These are phyloP conservation scores for Spilogale gracilis DNA, from an alignment of 2,113 vertebrate species.

Conservation along the genomic window DNA sequence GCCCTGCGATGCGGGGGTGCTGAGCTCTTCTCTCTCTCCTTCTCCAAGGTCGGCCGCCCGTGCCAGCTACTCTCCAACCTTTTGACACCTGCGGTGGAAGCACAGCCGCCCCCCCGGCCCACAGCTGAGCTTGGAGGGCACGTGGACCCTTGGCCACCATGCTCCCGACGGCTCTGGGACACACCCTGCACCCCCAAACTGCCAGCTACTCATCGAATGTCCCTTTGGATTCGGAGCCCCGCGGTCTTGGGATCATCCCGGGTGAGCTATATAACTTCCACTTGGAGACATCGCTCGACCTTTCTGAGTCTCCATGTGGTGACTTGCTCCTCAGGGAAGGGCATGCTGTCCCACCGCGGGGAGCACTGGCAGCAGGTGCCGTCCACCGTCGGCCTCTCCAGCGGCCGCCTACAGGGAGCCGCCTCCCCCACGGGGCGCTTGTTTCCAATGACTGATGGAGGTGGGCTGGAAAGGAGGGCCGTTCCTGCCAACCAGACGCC, in stretches of 20 bases:
- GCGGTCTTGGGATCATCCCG: not conserved
- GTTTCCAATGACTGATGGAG: no score
- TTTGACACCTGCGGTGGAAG: conserved; percentile 85
- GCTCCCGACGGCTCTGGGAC: rapidly evolving
- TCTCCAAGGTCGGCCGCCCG: conserved; percentile 89
- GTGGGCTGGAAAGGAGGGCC: rapidly evolving
- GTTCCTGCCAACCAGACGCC: not conserved
- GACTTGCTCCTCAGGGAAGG: not conserved
- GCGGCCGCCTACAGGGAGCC: no score
- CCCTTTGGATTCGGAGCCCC: not conserved
- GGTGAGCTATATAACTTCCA: no score
- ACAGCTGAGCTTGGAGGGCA: not conserved
- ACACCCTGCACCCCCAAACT: rapidly evolving
- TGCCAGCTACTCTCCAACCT: conserved; percentile 89
- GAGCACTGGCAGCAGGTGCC: not conserved
- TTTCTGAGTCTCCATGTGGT: not conserved
- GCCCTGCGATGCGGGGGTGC: conserved; percentile 79
- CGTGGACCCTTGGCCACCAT: not conserved
- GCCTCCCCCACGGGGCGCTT: rapidly evolving
- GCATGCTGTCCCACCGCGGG: not conserved
- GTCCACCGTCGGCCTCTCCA: not conserved
- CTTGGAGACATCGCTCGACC: not conserved
- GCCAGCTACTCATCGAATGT: not conserved
- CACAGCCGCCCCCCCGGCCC: not conserved
- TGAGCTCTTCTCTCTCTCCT: conserved; percentile 85